Evolutionary conservation across 2,113 vertebrate species (phyloP).

Genomic region (Talpa occidentalis): DNA sequence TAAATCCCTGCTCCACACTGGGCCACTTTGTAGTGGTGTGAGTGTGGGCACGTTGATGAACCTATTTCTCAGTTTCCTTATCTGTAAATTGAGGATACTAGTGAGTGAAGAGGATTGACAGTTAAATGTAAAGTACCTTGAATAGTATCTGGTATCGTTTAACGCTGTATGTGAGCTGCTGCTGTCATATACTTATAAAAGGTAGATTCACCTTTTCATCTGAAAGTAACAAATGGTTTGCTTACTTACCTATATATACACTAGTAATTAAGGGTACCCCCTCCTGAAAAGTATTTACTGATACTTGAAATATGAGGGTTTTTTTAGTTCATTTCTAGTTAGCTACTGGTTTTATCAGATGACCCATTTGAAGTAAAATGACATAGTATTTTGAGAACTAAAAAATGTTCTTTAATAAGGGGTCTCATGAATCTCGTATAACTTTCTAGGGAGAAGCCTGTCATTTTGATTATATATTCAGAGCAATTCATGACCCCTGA

Average conservation of each 20-base stretch:
- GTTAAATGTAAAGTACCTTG: not conserved
- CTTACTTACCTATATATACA: not conserved
- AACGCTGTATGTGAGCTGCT: not conserved
- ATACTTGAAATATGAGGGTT: not conserved
- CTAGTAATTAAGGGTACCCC: not conserved
- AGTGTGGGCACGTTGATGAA: not conserved
- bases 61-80: conserved; percentile 19
- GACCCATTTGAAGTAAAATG: conserved; percentile 25
- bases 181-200: not conserved
- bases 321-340: not conserved
- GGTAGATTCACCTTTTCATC: not conserved
- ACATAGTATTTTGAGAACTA: conserved; percentile 4
- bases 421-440: not conserved
- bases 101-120: not conserved
- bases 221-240: not conserved
- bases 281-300: conserved; percentile 33
- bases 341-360: conserved; percentile 17
- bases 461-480: conserved; percentile 24
- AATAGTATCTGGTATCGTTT: not conserved
- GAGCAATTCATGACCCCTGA: not conserved
- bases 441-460: not conserved
- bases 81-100: conserved; percentile 1
- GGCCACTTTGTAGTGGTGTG: conserved; percentile 6
- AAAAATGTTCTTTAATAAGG: not conserved
- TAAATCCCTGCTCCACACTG: not conserved